Conservation (phyloP, 2,113 vertebrate species). For the Phaetusa simplex region DNA sequence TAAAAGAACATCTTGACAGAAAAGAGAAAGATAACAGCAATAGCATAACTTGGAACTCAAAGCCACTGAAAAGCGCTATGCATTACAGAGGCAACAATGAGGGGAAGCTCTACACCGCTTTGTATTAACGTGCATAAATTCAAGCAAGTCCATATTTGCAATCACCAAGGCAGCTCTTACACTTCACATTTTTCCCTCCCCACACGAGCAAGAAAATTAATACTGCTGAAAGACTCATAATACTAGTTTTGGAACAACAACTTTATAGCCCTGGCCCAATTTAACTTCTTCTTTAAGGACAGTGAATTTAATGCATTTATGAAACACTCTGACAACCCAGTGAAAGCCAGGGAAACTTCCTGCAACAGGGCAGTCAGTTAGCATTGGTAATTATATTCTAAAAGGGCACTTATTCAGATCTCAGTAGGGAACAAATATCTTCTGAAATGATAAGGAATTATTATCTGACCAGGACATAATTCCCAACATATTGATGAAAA, state of each 20-base stretch:
- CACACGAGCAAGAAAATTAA: neutral
- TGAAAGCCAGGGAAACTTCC: neutral
- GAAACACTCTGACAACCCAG: neutral
- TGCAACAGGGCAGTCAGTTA: neutral
- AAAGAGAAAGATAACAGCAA: neutral
- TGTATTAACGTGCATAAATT: neutral
- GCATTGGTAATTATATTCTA: neutral
- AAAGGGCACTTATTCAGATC: neutral
- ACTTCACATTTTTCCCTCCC: neutral
- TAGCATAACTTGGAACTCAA: neutral
- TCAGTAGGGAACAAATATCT: neutral
- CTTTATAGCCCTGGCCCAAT: neutral
- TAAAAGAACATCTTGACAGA: neutral
- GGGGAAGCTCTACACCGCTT: neutral
- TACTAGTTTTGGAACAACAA: neutral
- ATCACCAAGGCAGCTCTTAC: neutral
- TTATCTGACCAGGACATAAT: neutral
- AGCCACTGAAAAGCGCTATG: neutral
- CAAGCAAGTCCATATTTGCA: neutral
- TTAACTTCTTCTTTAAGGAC: neutral
- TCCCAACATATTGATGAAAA: neutral
- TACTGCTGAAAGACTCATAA: neutral
- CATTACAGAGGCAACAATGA: neutral
- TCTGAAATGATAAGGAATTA: neutral
- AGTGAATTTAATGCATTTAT: neutral